Conservation (phyloP, 2,888 invertebrate genomes). For the Noctua fimbriata region DNA sequence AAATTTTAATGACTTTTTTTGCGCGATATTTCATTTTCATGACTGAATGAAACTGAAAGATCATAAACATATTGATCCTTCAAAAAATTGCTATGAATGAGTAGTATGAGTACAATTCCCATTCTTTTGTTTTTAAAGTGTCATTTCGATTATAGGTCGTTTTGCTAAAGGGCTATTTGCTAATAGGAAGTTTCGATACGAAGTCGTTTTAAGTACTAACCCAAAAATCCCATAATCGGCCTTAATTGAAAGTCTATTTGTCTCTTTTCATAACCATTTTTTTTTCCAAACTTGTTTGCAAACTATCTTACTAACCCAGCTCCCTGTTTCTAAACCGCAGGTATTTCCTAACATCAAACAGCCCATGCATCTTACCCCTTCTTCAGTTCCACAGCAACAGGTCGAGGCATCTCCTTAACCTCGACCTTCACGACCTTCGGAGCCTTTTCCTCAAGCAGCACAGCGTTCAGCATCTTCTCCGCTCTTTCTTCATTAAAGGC, state of each 20-base stretch:
- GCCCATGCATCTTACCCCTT: constrained; percentile 78
- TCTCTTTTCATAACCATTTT: background rate
- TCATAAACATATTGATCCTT: too few relatives aligned
- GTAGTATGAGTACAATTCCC: too few relatives aligned
- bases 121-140: too few relatives aligned
- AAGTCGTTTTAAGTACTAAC: too few relatives aligned
- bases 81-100: too few relatives aligned
- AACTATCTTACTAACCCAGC: constrained; percentile 28
- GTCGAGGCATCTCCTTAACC: constrained; percentile 71
- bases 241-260: background rate
- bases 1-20: background rate
- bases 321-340: background rate
- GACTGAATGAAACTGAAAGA: background rate
- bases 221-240: background rate
- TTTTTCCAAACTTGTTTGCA: background rate
- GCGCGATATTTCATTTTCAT: background rate
- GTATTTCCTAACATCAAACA: constrained; percentile 46
- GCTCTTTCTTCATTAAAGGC: constrained; percentile 96
- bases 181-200: too few relatives aligned
- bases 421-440: constrained; percentile 74
- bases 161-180: too few relatives aligned
- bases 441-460: constrained; percentile 91
- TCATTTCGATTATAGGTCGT: too few relatives aligned
- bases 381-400: constrained; percentile 69
- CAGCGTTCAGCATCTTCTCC: constrained; percentile 94